phyloP scores from a whole-genome alignment of 2,797 vertebrate species.

The Thalassophryne amazonica region DNA sequence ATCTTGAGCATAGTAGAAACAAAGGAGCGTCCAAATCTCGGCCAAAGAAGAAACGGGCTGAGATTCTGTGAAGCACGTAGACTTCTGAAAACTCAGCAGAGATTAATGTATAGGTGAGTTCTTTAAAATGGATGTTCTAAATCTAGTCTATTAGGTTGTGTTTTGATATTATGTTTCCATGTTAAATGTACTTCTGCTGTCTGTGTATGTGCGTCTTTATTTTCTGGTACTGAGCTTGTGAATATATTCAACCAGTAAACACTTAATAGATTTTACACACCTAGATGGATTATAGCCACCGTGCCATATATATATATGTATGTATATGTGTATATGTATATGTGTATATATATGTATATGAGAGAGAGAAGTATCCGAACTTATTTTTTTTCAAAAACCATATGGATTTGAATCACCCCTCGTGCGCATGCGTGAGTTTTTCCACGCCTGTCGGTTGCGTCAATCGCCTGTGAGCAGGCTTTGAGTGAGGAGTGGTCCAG shows the following conservation, averaged over 20 bases:
- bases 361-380: too few relatives aligned
- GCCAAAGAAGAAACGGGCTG: neutral
- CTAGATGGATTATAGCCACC: neutral
- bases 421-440: too few relatives aligned
- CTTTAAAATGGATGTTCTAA: neutral
- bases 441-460: too few relatives aligned
- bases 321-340: too few relatives aligned
- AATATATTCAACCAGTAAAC: neutral
- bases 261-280: neutral
- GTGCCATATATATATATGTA: too few relatives aligned
- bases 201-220: neutral
- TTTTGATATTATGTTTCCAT: neutral
- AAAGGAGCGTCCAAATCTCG: neutral
- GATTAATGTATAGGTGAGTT: constrained; percentile 28
- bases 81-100: neutral
- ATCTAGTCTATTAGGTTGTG: neutral
- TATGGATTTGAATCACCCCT: too few relatives aligned
- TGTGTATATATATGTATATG: too few relatives aligned
- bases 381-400: too few relatives aligned
- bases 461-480: too few relatives aligned
- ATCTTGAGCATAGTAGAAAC: neutral
- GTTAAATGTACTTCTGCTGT: neutral
- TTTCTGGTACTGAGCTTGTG: neutral
- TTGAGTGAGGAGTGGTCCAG: too few relatives aligned
- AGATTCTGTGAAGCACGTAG: neutral